Base-by-base conservation (phyloP, 2,888 invertebrate species). In the Aleiodes leptofemur region DNA sequence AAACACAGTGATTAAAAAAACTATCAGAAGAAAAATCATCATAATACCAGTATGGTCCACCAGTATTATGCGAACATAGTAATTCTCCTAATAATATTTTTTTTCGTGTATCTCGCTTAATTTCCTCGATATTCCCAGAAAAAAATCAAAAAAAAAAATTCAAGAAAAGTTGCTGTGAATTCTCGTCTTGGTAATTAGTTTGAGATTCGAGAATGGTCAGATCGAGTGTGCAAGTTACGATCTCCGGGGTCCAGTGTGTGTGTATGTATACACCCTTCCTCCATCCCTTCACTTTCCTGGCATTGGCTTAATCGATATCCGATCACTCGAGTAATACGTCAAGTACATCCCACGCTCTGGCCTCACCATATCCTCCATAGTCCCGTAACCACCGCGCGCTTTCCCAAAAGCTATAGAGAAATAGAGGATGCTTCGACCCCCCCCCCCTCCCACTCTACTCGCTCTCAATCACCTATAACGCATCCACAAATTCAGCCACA, bases 271-370 rank as follows among this genome's bases (percentile, higher is more conserved):
- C 48, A 23, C 51, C 51, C n/a, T 51, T 5, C 38, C 38, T 51
- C 14, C 14, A 6, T 53, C 14, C 14, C 53, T 16, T 9, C 14
- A 16, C 7, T 50, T 68, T 53, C 51, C 48, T 59, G 76, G 77
- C 79, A 79, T 80, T 80, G 78, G 81, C 80, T 84, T 87, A 87
- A 87, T 87, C 86, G 86, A 87, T 87, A 87, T 86, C 82, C 86
- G 86, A 87, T 87, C 86, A 84, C 84, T 86, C 84, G 83, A 83
- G 83, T 85, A 83, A 87, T 87, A 86, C 87, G 86, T 87, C 86
- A 87, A 86, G 84, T 86, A 85, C 86, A 86, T 85, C 86, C 86
- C 82, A 76, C 82, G 84, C 83, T 74, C 76, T 78, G 80, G 77
- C 79, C 43, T 64, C 64, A 48, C 64, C 43, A 43, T 48, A 61